Evolutionary conservation across 1,140 invertebrate species (phyloP), one percentile per base, ranked within the genome.

Genomic region (Drosophila hydei): DNA sequence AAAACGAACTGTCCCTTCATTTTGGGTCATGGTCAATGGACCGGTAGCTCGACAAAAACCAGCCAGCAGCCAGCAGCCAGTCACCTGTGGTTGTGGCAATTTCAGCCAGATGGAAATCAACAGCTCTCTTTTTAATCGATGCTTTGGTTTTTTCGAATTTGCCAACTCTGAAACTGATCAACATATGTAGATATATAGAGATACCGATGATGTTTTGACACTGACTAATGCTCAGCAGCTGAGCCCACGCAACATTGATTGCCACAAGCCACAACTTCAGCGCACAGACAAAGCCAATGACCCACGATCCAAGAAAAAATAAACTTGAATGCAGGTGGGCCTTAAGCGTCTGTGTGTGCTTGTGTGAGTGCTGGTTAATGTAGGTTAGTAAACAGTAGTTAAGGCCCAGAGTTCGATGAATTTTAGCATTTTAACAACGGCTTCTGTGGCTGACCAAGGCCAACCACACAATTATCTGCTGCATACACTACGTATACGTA

Each of bases 21-120:
- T 80, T 88, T 89, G 70, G 79, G 83, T 88, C 83, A 88, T 79
- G 83, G 83, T 83, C 83, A 88, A 88, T 79, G 75, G 84, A 88
- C 78, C 83, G 73, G 59, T 54, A 54, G 51, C 8, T 16, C 8
- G 7, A 56, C 40, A 68, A 77, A 52, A 65, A 27, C 54, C 36
- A 14, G 38, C n/a, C 38, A 42, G 12, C 38, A 56, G 77, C 50
- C 51, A 75, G 52, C 60, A 56, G 60, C 14, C 50, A 27, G 43
- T 27, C 38, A 27, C 14, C 14, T 33, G 14, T 33, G 40, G 40
- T 50, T 71, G 73, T 78, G 77, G 60, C 70, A 72, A 79, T 79
- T 72, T 48, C 62, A 14, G 25, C 25, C 25, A 16, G 14, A 30
- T 18, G 16, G 9, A 14, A 79, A 55, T 21, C 52, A 40, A 30